Base-by-base conservation (phyloP, 2,797 vertebrate species). In the Galagoides demidoff region DNA sequence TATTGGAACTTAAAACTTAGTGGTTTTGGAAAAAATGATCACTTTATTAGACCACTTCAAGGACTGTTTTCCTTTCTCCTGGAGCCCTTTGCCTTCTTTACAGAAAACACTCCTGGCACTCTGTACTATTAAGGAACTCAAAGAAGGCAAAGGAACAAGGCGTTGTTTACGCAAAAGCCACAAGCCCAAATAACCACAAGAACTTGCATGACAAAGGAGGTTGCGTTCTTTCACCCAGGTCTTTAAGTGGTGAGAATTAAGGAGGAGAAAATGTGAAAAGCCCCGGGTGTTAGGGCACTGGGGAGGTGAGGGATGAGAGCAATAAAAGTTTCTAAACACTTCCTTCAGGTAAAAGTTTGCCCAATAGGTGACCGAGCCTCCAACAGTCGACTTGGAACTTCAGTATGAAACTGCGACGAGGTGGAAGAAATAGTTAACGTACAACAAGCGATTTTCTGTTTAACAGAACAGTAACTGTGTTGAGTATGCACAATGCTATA, bases 331-430 rank as follows among this genome's bases (percentile, higher is more conserved):
- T 85, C 59, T 20, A 74, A 92, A 90, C 14, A 7, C 20, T 73
- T 90, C 52, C 52, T 78, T 89, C 13, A 7, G 29, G 27, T 52
- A 73, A 86, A 89, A 86, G n/a, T 76, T 77, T 57, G 76, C 34
- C 66, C n/a, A 84, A n/a, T 55, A 85, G 57, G 45, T 81, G 49
- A 79, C 49, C 9, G 59, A 55, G 37, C 85, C 63, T 96, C 89
- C 77, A n/a, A 85, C 14, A 63, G 55, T 5, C 96, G 97, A 98
- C 98, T 98, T 98, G 98, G 98, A 98, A 96, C 6, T 96, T 16
- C 52, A 79, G 84, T 45, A 95, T 43, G 91, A 89, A 92, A 9
- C 0, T 2, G 10, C 1, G 0, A 0, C 45, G 11, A 45, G 39
- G 55, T 49, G 7, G 78, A 39, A 92, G 52, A 74, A 55, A 88